Evolutionary conservation across 2,888 invertebrate genomes (phyloP).

Genomic region (Antitype chi): DNA sequence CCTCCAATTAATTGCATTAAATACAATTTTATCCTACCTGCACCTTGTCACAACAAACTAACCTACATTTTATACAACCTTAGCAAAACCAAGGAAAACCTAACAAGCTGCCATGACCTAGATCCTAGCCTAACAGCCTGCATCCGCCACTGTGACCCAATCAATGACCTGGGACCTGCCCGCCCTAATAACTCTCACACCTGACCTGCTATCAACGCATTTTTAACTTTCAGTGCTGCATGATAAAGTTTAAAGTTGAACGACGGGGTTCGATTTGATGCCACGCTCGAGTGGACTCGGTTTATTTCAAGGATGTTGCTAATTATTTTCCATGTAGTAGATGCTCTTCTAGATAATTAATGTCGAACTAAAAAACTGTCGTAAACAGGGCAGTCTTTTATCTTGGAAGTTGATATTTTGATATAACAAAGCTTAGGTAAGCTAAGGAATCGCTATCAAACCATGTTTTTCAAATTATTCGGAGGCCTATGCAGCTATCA

Average conservation of each 20-base stretch:
- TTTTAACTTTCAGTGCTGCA: constrained; percentile 25
- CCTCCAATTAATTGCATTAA: background rate
- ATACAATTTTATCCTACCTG: background rate
- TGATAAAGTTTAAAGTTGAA: constrained; percentile 43
- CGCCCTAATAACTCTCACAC: constrained; percentile 66
- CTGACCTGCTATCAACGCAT: constrained; percentile 28
- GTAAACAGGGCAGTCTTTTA: background rate
- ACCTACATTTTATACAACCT: constrained; percentile 12
- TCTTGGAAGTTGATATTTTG: background rate
- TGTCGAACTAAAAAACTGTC: too few species aligned
- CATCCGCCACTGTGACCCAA: constrained; percentile 62
- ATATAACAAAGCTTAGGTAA: background rate
- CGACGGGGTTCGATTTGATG: background rate
- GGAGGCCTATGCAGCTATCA: background rate
- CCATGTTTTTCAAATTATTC: background rate
- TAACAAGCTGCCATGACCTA: constrained; percentile 64
- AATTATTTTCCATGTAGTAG: constrained; percentile 45
- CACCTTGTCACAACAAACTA: constrained; percentile 1
- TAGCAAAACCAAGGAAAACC: constrained; percentile 42
- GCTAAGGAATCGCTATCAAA: background rate
- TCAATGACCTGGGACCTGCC: constrained; percentile 71
- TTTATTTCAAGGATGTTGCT: constrained; percentile 54
- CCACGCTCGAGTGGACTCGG: constrained; percentile 18
- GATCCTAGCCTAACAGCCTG: constrained; percentile 59
- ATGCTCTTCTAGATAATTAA: constrained; percentile 7